phyloP scores from a whole-genome alignment of 2,113 vertebrate species.

The Chroicocephalus ridibundus region DNA sequence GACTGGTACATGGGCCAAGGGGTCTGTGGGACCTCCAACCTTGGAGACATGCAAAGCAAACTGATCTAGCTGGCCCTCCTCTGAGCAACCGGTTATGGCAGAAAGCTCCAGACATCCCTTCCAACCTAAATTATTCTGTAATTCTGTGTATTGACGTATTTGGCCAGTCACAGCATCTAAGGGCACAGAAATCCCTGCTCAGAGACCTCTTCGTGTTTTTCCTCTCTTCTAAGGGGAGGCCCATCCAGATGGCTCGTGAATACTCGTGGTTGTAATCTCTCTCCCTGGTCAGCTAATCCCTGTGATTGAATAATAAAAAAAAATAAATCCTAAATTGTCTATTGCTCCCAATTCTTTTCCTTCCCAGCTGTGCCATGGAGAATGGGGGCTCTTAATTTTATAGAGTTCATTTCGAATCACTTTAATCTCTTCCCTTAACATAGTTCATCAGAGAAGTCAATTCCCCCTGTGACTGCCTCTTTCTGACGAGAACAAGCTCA shows the following conservation, averaged over 20 bases:
- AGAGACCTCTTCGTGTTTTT: not conserved
- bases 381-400: not conserved
- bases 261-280: not conserved
- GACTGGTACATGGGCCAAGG: not conserved
- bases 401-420: not conserved
- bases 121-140: not conserved
- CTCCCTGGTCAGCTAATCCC: constrained; percentile 13
- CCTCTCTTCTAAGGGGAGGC: not conserved
- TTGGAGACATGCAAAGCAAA: not conserved
- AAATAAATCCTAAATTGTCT: not conserved
- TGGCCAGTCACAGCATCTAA: not conserved
- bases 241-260: not conserved
- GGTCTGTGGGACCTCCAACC: not conserved
- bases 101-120: not conserved
- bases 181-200: not conserved
- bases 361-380: not conserved
- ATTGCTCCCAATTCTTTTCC: not conserved
- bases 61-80: not conserved
- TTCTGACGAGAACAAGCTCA: not conserved
- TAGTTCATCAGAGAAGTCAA: not conserved
- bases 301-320: not conserved
- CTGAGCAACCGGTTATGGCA: not conserved
- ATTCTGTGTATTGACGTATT: fast-evolving
- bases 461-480: not conserved
- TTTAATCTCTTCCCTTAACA: constrained; percentile 1